Conservation (phyloP, 2,888 invertebrate genomes). For the Dione juno region DNA sequence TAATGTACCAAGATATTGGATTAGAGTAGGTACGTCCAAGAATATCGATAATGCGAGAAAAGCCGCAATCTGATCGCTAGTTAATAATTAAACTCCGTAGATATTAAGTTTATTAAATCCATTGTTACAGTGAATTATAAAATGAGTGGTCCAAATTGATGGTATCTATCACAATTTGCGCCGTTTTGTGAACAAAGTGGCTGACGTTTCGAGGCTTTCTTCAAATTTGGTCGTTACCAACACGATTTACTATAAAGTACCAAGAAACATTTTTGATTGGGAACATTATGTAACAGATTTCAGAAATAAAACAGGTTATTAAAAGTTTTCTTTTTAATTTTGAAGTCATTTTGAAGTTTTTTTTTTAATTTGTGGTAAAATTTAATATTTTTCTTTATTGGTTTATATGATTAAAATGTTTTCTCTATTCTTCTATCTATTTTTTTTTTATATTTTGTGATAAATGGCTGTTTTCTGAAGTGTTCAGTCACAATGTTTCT, state of each 20-base stretch:
- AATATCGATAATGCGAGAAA: no score
- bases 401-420: no score
- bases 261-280: slow-evolving; percentile 21
- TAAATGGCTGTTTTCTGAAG: no score
- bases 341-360: background rate
- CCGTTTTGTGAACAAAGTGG: slow-evolving; percentile 43
- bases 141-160: slow-evolving; percentile 32
- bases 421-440: no score
- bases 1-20: no score
- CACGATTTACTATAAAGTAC: slow-evolving; percentile 24
- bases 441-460: no score
- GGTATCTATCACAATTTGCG: slow-evolving; percentile 43
- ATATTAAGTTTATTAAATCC: background rate
- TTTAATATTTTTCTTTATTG: no score
- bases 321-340: background rate
- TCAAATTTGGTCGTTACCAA: slow-evolving; percentile 37
- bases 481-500: no score
- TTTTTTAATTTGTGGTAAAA: no score
- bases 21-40: no score
- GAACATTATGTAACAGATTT: slow-evolving; percentile 19
- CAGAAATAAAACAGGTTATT: background rate
- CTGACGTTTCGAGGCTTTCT: slow-evolving; percentile 36
- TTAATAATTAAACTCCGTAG: background rate
- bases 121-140: slow-evolving; percentile 24
- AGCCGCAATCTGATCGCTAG: no score